A percentile compares a stretch with the other conserved stretches of the same genome.
These are phyloP conservation scores for Tragelaphus eurycerus DNA, from an alignment of 2,797 vertebrate genomes.

Conservation along the genomic window DNA sequence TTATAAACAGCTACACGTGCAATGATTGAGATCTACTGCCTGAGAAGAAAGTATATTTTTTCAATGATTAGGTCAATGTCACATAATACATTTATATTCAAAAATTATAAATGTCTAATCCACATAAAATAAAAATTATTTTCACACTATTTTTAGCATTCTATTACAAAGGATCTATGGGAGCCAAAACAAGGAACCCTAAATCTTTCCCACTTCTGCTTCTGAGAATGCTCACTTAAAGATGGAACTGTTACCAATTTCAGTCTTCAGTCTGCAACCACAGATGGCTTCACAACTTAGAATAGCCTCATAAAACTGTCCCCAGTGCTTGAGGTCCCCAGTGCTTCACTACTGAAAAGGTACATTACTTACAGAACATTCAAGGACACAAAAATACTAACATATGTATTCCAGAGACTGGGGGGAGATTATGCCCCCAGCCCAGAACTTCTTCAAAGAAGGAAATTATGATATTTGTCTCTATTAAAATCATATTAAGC, in stretches of 20 bases:
- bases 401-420: neutral
- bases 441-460: neutral
- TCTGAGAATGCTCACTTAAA: neutral
- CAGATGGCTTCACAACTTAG: neutral
- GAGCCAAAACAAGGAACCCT: neutral
- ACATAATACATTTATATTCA: neutral
- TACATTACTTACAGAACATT: neutral
- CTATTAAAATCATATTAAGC: neutral
- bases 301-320: neutral
- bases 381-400: neutral
- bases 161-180: neutral
- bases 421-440: neutral
- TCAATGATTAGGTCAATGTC: neutral
- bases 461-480: neutral
- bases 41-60: neutral
- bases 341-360: neutral
- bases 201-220: neutral
- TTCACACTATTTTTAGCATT: neutral
- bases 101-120: conserved; percentile 4
- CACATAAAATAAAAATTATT: neutral
- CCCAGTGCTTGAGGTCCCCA: neutral
- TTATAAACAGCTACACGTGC: neutral
- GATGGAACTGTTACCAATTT: neutral
- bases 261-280: neutral
- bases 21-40: neutral